These are phyloP conservation scores for Drosophila elegans DNA, from an alignment of 1,140 invertebrate genomes.

Conservation along the genomic window DNA sequence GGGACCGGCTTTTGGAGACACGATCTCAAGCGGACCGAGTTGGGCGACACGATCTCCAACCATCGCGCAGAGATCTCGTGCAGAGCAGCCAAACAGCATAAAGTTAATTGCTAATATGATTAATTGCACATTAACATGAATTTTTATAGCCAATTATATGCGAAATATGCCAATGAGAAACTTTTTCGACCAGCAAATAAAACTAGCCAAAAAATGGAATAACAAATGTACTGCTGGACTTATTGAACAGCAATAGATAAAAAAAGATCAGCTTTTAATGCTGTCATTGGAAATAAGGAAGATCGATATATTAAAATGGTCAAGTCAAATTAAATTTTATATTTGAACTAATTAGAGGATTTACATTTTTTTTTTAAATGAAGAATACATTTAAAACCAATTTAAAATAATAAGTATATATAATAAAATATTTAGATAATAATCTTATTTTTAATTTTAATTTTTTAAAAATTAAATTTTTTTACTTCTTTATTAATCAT, in stretches of 20 bases:
- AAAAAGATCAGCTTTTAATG: not conserved
- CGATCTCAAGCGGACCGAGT: conserved; percentile 30
- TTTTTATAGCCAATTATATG: conserved; percentile 82
- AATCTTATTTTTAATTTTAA: too few species aligned
- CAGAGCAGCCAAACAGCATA: conserved; percentile 77
- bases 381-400: too few species aligned
- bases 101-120: conserved; percentile 84
- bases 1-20: conserved; percentile 71
- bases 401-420: too few species aligned
- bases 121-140: conserved; percentile 84
- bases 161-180: conserved; percentile 79
- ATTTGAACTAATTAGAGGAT: not conserved
- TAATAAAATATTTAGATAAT: too few species aligned
- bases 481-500: too few species aligned
- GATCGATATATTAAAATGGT: not conserved
- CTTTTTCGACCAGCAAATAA: conserved; percentile 14
- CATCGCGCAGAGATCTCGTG: conserved; percentile 68
- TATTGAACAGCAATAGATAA: not conserved
- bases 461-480: too few species aligned
- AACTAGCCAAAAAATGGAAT: not conserved
- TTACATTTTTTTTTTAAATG: too few species aligned
- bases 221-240: not conserved
- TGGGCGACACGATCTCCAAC: conserved; percentile 61
- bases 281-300: conserved; percentile 3
- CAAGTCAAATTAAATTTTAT: not conserved